Evolutionary conservation across 2,888 invertebrate species (phyloP).

Genomic region (Atethmia centrago): DNA sequence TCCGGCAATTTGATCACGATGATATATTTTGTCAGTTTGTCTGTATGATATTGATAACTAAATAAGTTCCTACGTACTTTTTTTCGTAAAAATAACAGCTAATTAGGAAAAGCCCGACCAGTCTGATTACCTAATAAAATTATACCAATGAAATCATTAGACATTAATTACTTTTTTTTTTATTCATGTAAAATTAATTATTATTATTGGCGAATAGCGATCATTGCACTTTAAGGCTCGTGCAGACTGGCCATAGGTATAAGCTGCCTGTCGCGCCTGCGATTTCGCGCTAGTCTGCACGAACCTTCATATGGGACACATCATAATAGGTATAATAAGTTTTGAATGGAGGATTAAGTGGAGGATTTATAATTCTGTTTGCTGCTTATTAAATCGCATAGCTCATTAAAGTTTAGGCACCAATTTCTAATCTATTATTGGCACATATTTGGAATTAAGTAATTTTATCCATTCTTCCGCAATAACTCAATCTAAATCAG

Average conservation of each 20-base stretch:
- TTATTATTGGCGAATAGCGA: no score
- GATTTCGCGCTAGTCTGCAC: no score
- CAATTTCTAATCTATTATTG: background rate
- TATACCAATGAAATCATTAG: background rate
- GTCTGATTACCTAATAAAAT: background rate
- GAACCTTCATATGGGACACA: background rate
- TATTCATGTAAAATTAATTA: no score
- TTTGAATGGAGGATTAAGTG: background rate
- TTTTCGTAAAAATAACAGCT: background rate
- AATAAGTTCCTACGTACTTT: background rate
- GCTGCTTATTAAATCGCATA: background rate
- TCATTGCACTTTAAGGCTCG: background rate
- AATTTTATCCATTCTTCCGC: background rate
- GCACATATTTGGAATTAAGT: no score
- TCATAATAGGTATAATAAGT: background rate
- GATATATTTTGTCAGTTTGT: slow-evolving; percentile 8
- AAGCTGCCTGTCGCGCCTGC: no score
- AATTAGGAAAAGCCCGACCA: background rate
- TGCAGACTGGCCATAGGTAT: no score
- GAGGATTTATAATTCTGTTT: background rate
- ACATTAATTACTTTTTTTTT: no score
- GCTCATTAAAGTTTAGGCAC: background rate
- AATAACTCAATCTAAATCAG: background rate
- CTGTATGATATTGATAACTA: background rate
- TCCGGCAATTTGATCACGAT: slow-evolving; percentile 66